Evolutionary conservation across 2,113 vertebrate genomes (phyloP), one percentile per base, ranked within the genome.

Genomic region (Oenanthe melanoleuca): DNA sequence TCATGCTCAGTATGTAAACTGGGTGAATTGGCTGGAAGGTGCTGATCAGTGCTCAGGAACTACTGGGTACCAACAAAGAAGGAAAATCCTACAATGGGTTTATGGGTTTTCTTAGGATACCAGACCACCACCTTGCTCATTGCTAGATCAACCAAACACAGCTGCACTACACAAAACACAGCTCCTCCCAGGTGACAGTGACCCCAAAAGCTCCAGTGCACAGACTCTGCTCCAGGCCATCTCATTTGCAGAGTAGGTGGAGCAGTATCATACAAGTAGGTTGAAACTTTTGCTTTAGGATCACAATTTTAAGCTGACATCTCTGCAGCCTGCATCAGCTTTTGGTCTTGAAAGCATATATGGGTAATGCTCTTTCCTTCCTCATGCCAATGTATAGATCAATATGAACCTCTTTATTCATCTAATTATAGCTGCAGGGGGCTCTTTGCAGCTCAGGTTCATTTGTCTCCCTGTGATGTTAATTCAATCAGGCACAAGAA

Each of bases 401-500:
- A 92, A 90, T 95, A 92, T 40, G 60, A 95, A 92, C 57, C 69
- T 94, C 93, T 89, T 88, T 88, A 87, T 95, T 90, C 45, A 94
- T 84, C 73, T 95, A 83, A 92, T 92, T 92, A 93, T 75, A 90
- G 93, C 92, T 96, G 89, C 83, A 49, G 71, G 71, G 79, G 59
- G 49, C 44, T 93, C 23, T 86, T 86, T 3, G 1, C 88, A 86
- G 80, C 88, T 82, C n/a, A 49, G 73, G 85, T 77, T 45, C 81
- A 89, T 96, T 90, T 93, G 75, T 95, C 91, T 97, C 82, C 37
- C 53, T 53, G 42, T 81, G 77, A 93, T 81, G 75, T 86, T 97
- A 96, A 97, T 91, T 88, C 55, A 91, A 92, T 94, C 66, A 82
- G 85, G 84, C 89, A 95, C 80, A 93, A 92, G 89, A 80, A 90